A percentile compares a stretch with the other conserved stretches of the same genome.
Evolutionary conservation across 2,888 invertebrate species (phyloP).

Genomic region (Papilio elwesi): DNA sequence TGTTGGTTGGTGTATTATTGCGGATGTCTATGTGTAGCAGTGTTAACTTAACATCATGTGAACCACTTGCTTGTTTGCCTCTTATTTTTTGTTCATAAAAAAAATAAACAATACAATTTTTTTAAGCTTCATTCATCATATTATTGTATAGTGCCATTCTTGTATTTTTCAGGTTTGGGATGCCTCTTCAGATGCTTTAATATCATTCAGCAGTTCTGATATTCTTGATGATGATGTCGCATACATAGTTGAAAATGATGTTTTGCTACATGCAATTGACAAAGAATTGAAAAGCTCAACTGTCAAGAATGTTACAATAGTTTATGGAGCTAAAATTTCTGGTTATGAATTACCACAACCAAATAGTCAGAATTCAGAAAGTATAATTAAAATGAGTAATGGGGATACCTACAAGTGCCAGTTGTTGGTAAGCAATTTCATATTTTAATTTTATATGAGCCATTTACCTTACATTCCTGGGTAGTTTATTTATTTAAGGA

Average conservation of each 20-base stretch:
- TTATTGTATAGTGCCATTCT: no score
- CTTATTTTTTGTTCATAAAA: no score
- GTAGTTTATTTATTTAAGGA: no score
- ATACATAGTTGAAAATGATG: constrained; percentile 97
- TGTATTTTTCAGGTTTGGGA: constrained; percentile 92
- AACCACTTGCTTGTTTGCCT: no score
- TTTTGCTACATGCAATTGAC: constrained; percentile 90
- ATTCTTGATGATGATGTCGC: constrained; percentile 90
- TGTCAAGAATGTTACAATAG: constrained; percentile 85
- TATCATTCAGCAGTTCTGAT: constrained; percentile 91
- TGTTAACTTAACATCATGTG: no score
- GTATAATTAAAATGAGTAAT: constrained; percentile 85
- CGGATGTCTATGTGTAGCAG: no score
- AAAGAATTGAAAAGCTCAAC: constrained; percentile 79
- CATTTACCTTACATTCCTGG: no score
- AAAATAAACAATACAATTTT: no score
- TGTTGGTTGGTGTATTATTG: no score
- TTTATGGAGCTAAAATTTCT: constrained; percentile 88
- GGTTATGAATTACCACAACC: constrained; percentile 84
- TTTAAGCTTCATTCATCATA: no score
- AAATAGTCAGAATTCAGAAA: constrained; percentile 53
- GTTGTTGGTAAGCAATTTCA: constrained; percentile 85
- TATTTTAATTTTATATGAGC: constrained; percentile 13
- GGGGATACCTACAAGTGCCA: constrained; percentile 87
- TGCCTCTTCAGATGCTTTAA: constrained; percentile 93